These are phyloP conservation scores for Mormyrus lacerda DNA, from an alignment of 2,113 vertebrate genomes.

Conservation along the genomic window DNA sequence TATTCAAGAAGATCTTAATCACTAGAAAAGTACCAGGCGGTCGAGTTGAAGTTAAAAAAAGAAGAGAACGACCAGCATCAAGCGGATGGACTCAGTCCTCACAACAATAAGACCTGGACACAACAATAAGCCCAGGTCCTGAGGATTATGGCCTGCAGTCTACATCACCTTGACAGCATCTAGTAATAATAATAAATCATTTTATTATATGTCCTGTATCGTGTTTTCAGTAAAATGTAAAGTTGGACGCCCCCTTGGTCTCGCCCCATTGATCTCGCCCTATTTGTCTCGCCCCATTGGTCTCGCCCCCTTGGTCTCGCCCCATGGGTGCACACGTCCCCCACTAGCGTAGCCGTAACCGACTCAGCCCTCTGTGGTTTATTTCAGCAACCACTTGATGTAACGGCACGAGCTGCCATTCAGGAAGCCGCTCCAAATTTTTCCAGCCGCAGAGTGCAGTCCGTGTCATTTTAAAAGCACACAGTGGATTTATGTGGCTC, in stretches of 20 bases:
- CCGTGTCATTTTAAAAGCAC: conserved; percentile 42
- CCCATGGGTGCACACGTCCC: not conserved
- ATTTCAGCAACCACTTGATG: not conserved
- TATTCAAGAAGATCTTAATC: not conserved
- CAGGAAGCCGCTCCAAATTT: conserved; percentile 35
- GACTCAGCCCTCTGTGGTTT: not conserved
- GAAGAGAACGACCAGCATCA: not conserved
- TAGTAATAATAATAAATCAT: not conserved
- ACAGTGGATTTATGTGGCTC: conserved; percentile 44
- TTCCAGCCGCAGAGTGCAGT: conserved; percentile 38
- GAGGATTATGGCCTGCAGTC: not conserved
- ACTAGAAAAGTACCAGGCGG: not conserved
- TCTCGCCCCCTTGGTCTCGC: not conserved
- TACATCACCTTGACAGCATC: not conserved
- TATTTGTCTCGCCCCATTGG: not conserved
- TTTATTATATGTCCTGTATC: not conserved
- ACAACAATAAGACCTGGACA: not conserved
- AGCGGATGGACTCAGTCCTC: not conserved
- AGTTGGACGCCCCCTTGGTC: not conserved
- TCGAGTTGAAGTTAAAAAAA: not conserved
- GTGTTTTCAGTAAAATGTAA: not conserved
- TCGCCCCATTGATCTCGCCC: not conserved
- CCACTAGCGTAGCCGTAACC: not conserved
- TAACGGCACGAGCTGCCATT: not conserved
- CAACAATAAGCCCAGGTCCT: no score